Conservation (phyloP, 2,113 vertebrate species). For the Chionomys nivalis region DNA sequence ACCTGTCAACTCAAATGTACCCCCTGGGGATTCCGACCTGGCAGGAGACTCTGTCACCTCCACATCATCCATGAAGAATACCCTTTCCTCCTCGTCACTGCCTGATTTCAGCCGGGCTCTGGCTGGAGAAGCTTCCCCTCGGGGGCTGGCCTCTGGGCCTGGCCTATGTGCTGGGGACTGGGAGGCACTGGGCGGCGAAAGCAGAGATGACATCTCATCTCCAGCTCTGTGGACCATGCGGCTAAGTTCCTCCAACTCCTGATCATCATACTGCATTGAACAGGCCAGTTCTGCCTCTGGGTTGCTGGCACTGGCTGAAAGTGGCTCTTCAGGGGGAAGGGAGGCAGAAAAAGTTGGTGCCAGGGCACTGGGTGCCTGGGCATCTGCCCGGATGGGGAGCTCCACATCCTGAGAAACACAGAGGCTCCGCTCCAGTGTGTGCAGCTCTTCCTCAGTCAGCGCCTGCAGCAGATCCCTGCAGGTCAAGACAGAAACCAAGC, state of each 20-base stretch:
- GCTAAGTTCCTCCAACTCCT: slow-evolving; percentile 96
- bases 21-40: slow-evolving; percentile 80
- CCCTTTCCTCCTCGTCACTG: slow-evolving; percentile 90
- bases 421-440: slow-evolving; percentile 92
- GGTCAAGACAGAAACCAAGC: not conserved
- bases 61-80: slow-evolving; percentile 98
- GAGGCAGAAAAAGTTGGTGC: slow-evolving; percentile 76
- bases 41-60: slow-evolving; percentile 87
- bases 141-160: slow-evolving; percentile 83
- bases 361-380: slow-evolving; percentile 79
- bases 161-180: slow-evolving; percentile 91
- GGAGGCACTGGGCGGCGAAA: slow-evolving; percentile 94
- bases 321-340: slow-evolving; percentile 81
- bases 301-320: slow-evolving; percentile 84
- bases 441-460: slow-evolving; percentile 92
- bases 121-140: slow-evolving; percentile 88
- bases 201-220: slow-evolving; percentile 96
- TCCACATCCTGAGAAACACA: slow-evolving; percentile 96
- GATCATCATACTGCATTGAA: slow-evolving; percentile 98
- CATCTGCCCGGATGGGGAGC: slow-evolving; percentile 81
- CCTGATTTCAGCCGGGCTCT: slow-evolving; percentile 73
- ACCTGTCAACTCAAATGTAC: slow-evolving; percentile 80
- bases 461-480: slow-evolving; percentile 96
- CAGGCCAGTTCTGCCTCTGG: slow-evolving; percentile 94
- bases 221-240: slow-evolving; percentile 96